These are phyloP conservation scores for Bunonema sp. DNA, from an alignment of 2,888 invertebrate species.

Conservation along the genomic window DNA sequence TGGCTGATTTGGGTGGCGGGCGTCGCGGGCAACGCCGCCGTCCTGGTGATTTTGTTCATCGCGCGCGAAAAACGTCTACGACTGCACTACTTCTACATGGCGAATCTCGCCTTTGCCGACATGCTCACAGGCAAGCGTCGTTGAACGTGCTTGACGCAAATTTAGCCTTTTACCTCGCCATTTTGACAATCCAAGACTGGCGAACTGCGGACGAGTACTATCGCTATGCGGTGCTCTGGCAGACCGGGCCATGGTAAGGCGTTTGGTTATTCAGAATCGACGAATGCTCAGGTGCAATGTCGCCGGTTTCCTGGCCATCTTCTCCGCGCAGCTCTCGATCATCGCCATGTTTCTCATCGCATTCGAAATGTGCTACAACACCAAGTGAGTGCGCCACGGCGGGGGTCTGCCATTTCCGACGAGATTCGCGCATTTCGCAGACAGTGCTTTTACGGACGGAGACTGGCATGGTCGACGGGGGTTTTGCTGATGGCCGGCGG, in stretches of 20 bases:
- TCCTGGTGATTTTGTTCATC: constrained; percentile 45
- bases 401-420: not conserved
- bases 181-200: constrained; percentile 84
- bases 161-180: constrained; percentile 63
- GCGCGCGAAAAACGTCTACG: constrained; percentile 56
- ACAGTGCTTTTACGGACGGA: constrained; percentile 73
- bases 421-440: constrained; percentile 4
- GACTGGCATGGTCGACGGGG: constrained; percentile 51
- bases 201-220: constrained; percentile 86
- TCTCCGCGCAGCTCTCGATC: constrained; percentile 77
- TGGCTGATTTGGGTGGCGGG: constrained; percentile 91
- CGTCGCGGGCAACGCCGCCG: constrained; percentile 64
- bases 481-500: constrained; percentile 46
- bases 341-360: constrained; percentile 80
- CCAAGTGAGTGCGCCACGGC: constrained; percentile 10
- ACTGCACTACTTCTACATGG: constrained; percentile 84
- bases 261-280: not conserved
- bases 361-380: constrained; percentile 41
- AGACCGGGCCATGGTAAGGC: constrained; percentile 55
- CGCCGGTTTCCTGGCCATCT: constrained; percentile 68
- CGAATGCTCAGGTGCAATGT: not conserved
- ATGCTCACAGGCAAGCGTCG: constrained; percentile 69
- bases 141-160: constrained; percentile 4
- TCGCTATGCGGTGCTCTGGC: constrained; percentile 90
- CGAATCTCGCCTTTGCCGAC: constrained; percentile 86